Base-by-base conservation (phyloP, 1,140 invertebrate genomes). In the Eufriesea mexicana region DNA sequence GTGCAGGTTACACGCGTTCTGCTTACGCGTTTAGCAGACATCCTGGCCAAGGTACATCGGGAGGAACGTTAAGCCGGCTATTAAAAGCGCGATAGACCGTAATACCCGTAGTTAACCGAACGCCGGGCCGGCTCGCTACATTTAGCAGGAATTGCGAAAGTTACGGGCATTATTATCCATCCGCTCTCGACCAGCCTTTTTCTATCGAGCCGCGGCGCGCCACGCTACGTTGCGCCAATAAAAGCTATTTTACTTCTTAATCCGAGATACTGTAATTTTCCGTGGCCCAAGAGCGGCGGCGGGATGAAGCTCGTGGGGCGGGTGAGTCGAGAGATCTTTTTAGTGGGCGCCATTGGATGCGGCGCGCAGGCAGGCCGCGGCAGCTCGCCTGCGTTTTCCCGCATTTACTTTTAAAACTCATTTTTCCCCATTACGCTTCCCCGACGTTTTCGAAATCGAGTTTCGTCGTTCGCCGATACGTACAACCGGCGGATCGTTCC, bases 11-110 rank as follows among this genome's bases (percentile, higher is more conserved):
- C 76, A 72, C 76, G 66, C 75, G 76, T 82, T 76, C 54, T 59
- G 62, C 73, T 67, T 55, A 72, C 81, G 67, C 81, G 20, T 79
- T 83, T 47, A 55, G 61, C 25, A 68, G 76, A 51, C 72, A 76
- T 76, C 72, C 79, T 67, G 79, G 62, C 57, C 68, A 59, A 66
- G 75, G 54, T 68, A 66, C 61, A 47, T 68, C 78, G 77, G 64
- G 77, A 77, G 72, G 81, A 83, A 88, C 85, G 87, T 88, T 88
- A 85, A 88, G 82, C 86, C 86, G 55, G 86, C 86, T 86, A 88
- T 89, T 89, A 89, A 89, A 86, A 84, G 84, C 80, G 77, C 87
- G 87, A 88, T 88, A 88, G 87, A 84, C 85, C 86, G 86, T 88
- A 88, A 88, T 88, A 85, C 83, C 86, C 61, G 79, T 88, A 87